Conservation (phyloP, 30 jellyfish, hydroid and myxozoan species). For the Chrysaora quinquecirrha region DNA sequence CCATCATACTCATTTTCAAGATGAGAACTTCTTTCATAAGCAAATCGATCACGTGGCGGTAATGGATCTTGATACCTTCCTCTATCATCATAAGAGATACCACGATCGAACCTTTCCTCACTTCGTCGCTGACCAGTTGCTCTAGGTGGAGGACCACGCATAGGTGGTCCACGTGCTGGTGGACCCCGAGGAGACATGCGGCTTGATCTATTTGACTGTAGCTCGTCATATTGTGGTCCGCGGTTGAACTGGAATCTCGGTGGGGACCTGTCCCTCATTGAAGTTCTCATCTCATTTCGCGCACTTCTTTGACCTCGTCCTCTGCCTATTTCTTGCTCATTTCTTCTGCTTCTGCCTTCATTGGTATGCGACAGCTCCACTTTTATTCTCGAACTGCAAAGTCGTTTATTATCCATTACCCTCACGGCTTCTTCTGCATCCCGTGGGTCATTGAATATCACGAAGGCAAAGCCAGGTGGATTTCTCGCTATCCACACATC, state of each 20-base stretch:
- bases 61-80: not conserved
- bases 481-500: constrained; percentile 85
- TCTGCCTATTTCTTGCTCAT: no score
- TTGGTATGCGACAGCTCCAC: constrained; percentile 60
- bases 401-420: constrained; percentile 53
- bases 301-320: constrained; percentile 30
- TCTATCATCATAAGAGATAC: not conserved
- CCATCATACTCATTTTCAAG: not conserved
- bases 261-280: not conserved
- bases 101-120: not conserved
- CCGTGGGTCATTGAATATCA: constrained; percentile 20
- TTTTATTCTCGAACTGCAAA: constrained; percentile 53
- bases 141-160: constrained; percentile 45
- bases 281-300: not conserved
- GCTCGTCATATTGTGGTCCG: not conserved
- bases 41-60: constrained; percentile 39
- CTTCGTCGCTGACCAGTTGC: not conserved
- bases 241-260: not conserved
- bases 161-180: constrained; percentile 7
- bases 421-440: constrained; percentile 84
- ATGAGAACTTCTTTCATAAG: constrained; percentile 13
- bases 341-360: constrained; percentile 11
- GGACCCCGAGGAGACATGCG: not conserved
- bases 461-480: constrained; percentile 93
- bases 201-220: not conserved